phyloP scores from a whole-genome alignment of 2,113 vertebrate species.

The Bufo bufo region DNA sequence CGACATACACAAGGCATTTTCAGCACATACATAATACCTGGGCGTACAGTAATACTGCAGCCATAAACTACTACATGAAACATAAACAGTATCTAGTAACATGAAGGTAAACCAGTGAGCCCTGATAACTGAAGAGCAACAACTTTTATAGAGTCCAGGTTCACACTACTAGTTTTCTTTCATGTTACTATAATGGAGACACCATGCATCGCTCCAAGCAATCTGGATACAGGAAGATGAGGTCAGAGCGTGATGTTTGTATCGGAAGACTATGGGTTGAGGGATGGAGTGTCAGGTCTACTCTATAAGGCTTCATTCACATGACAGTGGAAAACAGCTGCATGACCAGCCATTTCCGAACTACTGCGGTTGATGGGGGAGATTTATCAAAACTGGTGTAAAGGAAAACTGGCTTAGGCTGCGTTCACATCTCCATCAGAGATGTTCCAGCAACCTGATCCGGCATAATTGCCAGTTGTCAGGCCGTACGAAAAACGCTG shows the following conservation, averaged over 20 bases:
- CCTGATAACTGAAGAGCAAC: neutral
- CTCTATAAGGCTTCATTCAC: neutral
- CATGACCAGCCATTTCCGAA: no score
- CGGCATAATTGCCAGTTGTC: no score
- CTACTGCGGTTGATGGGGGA: no score
- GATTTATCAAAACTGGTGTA: no score
- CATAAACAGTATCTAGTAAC: neutral
- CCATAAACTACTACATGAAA: neutral
- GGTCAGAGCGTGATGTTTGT: neutral
- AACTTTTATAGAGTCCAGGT: neutral
- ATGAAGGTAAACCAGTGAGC: slow-evolving; percentile 6
- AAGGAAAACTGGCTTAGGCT: no score
- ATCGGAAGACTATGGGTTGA: neutral
- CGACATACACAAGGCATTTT: neutral
- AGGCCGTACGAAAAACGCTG: no score
- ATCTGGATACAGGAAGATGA: neutral
- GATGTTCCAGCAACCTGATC: no score
- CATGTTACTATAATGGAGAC: neutral
- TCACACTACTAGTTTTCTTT: neutral
- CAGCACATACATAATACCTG: neutral
- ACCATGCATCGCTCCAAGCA: neutral
- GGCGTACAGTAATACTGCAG: neutral
- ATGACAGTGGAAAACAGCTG: no score
- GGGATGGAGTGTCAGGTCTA: neutral
- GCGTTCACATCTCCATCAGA: no score